Percentiles rank a stretch among this genome's conserved stretches.
Evolutionary conservation across 64 coral and sea anemone genomes (phyloP).

Genomic region (Dendronephthya gigantea): DNA sequence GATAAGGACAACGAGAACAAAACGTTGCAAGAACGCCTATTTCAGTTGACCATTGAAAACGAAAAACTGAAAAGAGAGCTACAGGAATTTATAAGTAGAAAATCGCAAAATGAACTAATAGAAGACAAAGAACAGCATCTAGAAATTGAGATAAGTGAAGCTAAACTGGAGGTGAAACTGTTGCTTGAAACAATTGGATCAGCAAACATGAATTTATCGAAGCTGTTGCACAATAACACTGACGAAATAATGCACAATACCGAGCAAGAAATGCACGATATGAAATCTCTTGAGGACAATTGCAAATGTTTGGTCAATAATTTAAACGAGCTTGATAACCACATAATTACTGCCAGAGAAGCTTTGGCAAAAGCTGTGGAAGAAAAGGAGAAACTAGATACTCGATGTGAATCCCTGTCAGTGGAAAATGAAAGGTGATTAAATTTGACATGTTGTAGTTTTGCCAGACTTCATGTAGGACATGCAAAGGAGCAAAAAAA

Average conservation of each 20-base stretch:
- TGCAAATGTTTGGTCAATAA: not conserved
- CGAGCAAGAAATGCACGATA: not conserved
- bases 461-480: no score
- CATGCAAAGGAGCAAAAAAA: no score
- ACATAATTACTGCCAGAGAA: not conserved
- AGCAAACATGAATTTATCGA: not conserved
- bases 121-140: slow-evolving; percentile 39
- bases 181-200: not conserved
- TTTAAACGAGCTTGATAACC: not conserved
- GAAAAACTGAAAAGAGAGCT: not conserved
- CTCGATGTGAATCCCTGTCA: not conserved
- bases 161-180: not conserved
- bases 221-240: not conserved
- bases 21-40: not conserved
- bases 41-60: not conserved
- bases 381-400: not conserved
- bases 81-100: not conserved
- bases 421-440: not conserved
- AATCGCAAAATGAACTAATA: slow-evolving; percentile 18
- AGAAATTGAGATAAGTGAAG: slow-evolving; percentile 32
- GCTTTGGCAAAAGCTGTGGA: not conserved
- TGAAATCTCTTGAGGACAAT: not conserved
- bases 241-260: not conserved
- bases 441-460: not conserved
- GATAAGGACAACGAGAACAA: not conserved